Base-by-base conservation (phyloP, 2,797 vertebrate genomes). In the Paramormyrops hopkinsi region DNA sequence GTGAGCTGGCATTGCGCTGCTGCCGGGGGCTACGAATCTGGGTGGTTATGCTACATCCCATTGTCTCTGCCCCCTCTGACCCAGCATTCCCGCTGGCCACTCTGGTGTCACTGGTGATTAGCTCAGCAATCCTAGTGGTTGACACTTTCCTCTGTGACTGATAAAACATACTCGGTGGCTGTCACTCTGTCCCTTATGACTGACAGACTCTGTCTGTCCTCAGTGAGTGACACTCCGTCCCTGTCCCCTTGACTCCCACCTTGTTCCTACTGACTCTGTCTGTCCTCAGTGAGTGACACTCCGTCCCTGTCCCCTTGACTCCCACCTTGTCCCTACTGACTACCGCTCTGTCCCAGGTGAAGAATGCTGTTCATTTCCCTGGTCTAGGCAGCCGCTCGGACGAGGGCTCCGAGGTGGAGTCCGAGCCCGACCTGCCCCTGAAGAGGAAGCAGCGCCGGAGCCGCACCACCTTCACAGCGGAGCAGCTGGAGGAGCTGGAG, bases 381-480 rank as follows among this genome's bases (percentile, higher is more conserved):
- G 89, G 87, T 88, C 48, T 92, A 97, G 99, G 98, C 92, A 98
- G 97, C 93, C 96, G 98, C 90, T 96, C 98, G 89, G 98, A 99
- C 0, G 98, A 99, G 2, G 98, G 97, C 59, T 99, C 99, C 0
- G 98, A 99, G 0, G 97, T 99, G 0, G 99, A 99, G 90, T 99
- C 99, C 0, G 99, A 99, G 90, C 99, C 99, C 0, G 98, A 99
- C 92, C 95, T 99, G 90, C 99, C 99, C 0, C 92, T 99, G 94
- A 99, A 99, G 93, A 97, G 99, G 87, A 99, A 99, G 94, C 99
- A 99, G 91, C 96, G 99, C 2, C 98, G 99, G n/a, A 99, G 98
- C 11, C 96, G 99, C 88, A 99, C 99, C 92, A 99, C 99, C 1
- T 99, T 99, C 96, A 99, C 99, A 0, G 99, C 99, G 0, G 99